Percentiles rank a stretch among this genome's conserved stretches.
These are phyloP conservation scores for Borostomias antarcticus DNA, from an alignment of 2,797 vertebrate species.

Conservation along the genomic window DNA sequence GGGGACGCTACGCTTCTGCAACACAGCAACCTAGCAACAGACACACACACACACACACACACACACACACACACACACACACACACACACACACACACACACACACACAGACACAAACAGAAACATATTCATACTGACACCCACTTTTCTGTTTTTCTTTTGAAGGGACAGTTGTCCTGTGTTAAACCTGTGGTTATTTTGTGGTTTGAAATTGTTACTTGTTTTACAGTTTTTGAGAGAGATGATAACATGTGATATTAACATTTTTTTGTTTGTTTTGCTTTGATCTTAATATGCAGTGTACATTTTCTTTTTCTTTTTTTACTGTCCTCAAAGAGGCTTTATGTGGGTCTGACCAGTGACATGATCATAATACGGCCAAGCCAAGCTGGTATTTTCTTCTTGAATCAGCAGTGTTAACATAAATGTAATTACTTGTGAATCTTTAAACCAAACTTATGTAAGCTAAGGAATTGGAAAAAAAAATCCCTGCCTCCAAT, in stretches of 20 bases:
- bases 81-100: slow-evolving; percentile 12
- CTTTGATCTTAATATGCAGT: slow-evolving; percentile 63
- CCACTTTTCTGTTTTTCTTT: slow-evolving; percentile 37
- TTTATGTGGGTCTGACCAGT: slow-evolving; percentile 55
- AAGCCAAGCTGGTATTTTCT: slow-evolving; percentile 47
- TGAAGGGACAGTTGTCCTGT: slow-evolving; percentile 64
- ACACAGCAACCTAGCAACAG: slow-evolving; percentile 48
- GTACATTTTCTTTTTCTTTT: slow-evolving; percentile 56
- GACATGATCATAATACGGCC: slow-evolving; percentile 44
- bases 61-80: slow-evolving; percentile 25
- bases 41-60: slow-evolving; percentile 25
- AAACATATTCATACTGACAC: slow-evolving; percentile 22
- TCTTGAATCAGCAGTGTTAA: slow-evolving; percentile 24
- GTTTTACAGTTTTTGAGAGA: slow-evolving; percentile 56
- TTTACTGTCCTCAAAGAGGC: slow-evolving; percentile 65
- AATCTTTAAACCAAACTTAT: slow-evolving; percentile 41
- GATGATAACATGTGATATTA: slow-evolving; percentile 68
- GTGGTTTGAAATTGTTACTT: slow-evolving; percentile 65
- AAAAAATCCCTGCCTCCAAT: not conserved
- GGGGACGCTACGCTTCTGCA: slow-evolving; percentile 74
- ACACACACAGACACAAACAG: slow-evolving; percentile 26
- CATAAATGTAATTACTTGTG: slow-evolving; percentile 27
- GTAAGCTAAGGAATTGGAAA: not conserved
- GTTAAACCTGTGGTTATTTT: slow-evolving; percentile 79
- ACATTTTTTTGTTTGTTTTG: slow-evolving; percentile 44